Evolutionary conservation across 2,888 invertebrate species (phyloP).

Genomic region (Leuctra nigra): DNA sequence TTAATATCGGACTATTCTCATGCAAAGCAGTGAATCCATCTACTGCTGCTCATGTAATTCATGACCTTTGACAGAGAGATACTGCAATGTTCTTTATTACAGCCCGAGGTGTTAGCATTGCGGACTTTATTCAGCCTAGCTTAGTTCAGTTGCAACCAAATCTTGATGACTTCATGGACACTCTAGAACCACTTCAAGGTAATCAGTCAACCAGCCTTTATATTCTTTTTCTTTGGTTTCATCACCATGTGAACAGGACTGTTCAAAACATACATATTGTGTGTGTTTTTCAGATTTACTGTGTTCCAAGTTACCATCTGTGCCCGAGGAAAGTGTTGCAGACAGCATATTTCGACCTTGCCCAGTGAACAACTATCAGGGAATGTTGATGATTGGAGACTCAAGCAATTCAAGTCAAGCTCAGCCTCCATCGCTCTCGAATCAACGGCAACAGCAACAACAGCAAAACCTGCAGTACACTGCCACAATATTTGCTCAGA

Average conservation of each 20-base stretch:
- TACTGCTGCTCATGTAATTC: too few relatives aligned
- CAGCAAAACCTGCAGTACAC: constrained; percentile 39
- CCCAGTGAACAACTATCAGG: constrained; percentile 6
- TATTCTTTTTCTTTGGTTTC: not conserved
- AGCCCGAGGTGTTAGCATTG: constrained; percentile 80
- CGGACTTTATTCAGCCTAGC: constrained; percentile 98
- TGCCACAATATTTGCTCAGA: constrained; percentile 38
- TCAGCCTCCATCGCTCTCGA: not conserved
- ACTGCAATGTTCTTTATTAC: constrained; percentile 38
- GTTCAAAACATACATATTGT: not conserved
- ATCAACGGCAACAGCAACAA: constrained; percentile 5
- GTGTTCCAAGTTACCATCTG: constrained; percentile 50
- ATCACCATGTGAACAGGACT: not conserved
- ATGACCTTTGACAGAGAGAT: too few relatives aligned
- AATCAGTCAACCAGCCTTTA: constrained; percentile 29
- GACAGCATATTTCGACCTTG: constrained; percentile 20
- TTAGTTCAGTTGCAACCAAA: constrained; percentile 95
- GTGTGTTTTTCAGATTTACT: constrained; percentile 45
- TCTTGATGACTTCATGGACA: constrained; percentile 92
- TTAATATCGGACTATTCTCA: too few relatives aligned
- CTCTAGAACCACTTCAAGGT: constrained; percentile 79
- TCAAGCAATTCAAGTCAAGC: not conserved
- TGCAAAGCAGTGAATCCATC: too few relatives aligned
- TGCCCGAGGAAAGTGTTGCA: constrained; percentile 49
- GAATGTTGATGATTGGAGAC: not conserved